These are phyloP conservation scores for Caenorhabditis sp. DNA, from an alignment of 2,888 invertebrate genomes.

Conservation along the genomic window DNA sequence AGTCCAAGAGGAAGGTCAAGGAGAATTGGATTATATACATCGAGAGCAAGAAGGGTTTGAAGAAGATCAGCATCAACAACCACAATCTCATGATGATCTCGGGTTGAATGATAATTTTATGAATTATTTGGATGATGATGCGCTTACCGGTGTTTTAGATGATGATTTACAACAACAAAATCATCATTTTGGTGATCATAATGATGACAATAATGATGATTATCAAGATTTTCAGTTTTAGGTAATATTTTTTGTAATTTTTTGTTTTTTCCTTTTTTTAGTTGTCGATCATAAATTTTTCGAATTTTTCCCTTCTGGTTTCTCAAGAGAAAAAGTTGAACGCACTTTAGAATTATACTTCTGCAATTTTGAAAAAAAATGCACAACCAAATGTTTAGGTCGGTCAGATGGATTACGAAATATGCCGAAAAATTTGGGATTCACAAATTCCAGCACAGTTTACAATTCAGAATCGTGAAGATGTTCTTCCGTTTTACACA, in stretches of 20 bases:
- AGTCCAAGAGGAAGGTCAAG: neutral
- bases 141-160: neutral
- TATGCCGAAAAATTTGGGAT: conserved; percentile 92
- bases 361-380: too few species aligned
- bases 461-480: conserved; percentile 77
- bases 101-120: neutral
- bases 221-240: neutral
- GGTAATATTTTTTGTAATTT: neutral
- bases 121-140: neutral
- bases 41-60: too few species aligned
- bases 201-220: too few species aligned
- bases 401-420: conserved; percentile 82
- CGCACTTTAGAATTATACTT: too few species aligned
- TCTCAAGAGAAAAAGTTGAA: too few species aligned
- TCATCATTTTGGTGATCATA: neutral
- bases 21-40: too few species aligned
- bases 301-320: too few species aligned
- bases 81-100: neutral
- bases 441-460: conserved; percentile 93
- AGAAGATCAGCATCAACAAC: neutral
- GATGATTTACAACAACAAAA: neutral
- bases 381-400: too few species aligned
- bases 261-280: neutral
- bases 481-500: conserved; percentile 52
- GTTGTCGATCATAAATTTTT: neutral